Evolutionary conservation across 2,797 vertebrate species (phyloP).

Genomic region (Leptoclinus maculatus): DNA sequence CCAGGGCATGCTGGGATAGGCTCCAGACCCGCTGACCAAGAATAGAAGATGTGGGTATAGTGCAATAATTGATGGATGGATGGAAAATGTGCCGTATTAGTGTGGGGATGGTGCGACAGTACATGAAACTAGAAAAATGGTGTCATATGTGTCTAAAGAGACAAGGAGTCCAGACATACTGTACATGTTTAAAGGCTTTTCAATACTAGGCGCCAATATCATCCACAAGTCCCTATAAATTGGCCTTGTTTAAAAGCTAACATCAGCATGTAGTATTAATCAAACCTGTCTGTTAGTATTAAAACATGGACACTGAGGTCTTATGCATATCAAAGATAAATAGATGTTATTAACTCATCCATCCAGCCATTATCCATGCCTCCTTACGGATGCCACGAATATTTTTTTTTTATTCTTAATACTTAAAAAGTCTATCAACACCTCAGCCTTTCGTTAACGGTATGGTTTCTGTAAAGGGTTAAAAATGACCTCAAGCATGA

Average conservation of each 20-base stretch:
- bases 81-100: background rate
- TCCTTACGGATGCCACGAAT: background rate
- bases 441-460: background rate
- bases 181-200: background rate
- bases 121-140: background rate
- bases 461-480: conserved; percentile 31
- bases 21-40: background rate
- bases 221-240: background rate
- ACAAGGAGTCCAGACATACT: background rate
- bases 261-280: background rate
- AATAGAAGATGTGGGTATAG: background rate
- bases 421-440: background rate
- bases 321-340: background rate
- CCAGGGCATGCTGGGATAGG: background rate
- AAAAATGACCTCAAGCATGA: conserved; percentile 44
- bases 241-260: no score
- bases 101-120: background rate
- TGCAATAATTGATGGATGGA: background rate
- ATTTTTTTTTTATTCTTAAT: background rate
- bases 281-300: background rate
- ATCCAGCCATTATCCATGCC: background rate
- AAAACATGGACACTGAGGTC: background rate
- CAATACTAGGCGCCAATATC: background rate
- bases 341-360: background rate
- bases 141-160: background rate